These are phyloP conservation scores for Otolemur garnettii DNA, from an alignment of 2,113 vertebrate species.

Conservation along the genomic window DNA sequence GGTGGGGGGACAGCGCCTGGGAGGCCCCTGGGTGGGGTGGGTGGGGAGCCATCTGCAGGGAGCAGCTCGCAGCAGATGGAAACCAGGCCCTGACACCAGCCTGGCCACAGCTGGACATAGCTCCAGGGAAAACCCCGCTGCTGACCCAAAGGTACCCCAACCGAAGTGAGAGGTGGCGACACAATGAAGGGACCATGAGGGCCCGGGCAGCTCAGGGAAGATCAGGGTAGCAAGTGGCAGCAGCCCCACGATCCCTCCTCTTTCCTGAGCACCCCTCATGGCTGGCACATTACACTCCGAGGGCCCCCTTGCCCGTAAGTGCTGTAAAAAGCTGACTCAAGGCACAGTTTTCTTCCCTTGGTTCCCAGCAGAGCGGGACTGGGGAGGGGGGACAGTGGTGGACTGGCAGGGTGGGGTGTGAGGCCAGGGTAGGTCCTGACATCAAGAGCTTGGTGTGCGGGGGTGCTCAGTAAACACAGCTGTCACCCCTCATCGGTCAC, in stretches of 20 bases:
- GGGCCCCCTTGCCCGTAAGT: conserved; percentile 57
- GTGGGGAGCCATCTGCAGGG: conserved; percentile 72
- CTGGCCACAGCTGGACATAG: background rate
- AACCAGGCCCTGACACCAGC: conserved; percentile 66
- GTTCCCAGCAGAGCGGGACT: background rate
- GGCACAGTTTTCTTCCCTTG: conserved; percentile 57
- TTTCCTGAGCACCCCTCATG: background rate
- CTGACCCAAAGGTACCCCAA: background rate
- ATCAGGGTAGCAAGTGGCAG: background rate
- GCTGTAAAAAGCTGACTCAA: conserved; percentile 76
- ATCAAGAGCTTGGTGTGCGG: background rate
- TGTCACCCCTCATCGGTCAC: no score
- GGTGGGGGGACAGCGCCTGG: conserved; percentile 64
- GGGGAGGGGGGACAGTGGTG: background rate
- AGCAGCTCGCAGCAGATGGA: conserved; percentile 76
- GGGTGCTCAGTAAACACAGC: accelerated
- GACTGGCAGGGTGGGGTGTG: accelerated
- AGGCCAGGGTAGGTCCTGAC: background rate
- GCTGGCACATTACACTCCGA: conserved; percentile 38
- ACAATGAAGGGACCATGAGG: background rate
- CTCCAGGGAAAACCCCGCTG: background rate
- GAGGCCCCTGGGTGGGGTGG: conserved; percentile 80
- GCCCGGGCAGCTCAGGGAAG: background rate
- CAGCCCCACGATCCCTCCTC: background rate
- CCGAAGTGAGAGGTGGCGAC: background rate